Evolutionary conservation across 2,113 vertebrate species (phyloP), one percentile per base, ranked within the genome.

Genomic region (Amphiprion percula): DNA sequence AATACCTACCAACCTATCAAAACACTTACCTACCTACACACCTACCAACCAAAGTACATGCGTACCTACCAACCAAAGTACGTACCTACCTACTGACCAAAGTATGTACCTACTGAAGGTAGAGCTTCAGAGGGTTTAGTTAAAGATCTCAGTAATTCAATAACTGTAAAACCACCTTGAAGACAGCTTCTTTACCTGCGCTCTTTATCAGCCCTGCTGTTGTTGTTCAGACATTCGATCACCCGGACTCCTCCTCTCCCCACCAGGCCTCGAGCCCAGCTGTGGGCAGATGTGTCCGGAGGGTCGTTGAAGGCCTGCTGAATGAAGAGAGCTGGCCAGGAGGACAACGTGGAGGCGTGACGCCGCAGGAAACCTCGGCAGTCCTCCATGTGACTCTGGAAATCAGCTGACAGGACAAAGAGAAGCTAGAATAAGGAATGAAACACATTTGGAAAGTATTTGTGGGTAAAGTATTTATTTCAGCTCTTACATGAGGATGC

Each of bases 291-390:
- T 0, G 93, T 93, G 0, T 79, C 66, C 0, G 46, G 55, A 1
- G 95, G 91, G 70, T 96, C 95, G 15, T 95, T 96, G 52, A 96
- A 86, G 10, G 96, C 96, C 84, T 96, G 95, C 88, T 98, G 97
- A 59, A 91, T 50, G 59, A 96, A 96, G 11, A 97, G 93, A 3
- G 84, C 71, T 0, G 97, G 97, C 83, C 94, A 94, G 63, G 87
- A 92, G 61, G 94, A 92, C 26, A 97, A 93, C 14, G 95, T 39
- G 4, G 85, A 26, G 2, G 89, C 74, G 49, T 96, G 95, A 33
- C 88, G 91, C 54, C 59, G 90, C 82, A 97, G 88, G 82, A 98
- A 97, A 44, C 60, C 70, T 12, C 56, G 70, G 62, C 96, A 96
- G 12, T 86, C 83, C 4, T 72, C 53, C 1, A 93, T 70, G 1